Percentiles rank a stretch among this genome's conserved stretches.
Conservation (phyloP, 2,113 vertebrate species). For the Coreoperca whiteheadi region DNA sequence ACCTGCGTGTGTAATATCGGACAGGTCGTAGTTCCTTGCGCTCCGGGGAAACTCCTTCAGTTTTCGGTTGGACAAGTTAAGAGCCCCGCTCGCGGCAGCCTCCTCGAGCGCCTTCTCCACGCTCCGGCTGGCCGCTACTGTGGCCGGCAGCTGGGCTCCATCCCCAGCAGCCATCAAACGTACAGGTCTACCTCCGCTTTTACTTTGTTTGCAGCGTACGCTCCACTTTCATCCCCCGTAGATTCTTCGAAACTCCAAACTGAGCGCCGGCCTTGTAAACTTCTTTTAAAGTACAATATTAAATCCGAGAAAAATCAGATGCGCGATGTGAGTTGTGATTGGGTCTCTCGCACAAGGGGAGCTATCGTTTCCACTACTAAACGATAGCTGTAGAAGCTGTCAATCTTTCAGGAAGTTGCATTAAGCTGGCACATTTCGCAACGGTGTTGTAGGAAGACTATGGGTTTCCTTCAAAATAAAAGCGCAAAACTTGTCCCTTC, state of each 20-base stretch:
- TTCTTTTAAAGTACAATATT: slow-evolving; percentile 23
- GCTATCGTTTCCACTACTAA: slow-evolving; percentile 26
- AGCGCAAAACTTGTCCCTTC: not conserved
- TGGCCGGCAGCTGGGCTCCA: slow-evolving; percentile 86
- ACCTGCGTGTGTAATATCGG: slow-evolving; percentile 93
- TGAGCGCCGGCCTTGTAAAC: not conserved
- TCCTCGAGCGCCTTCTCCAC: slow-evolving; percentile 93
- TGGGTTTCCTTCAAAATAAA: slow-evolving; percentile 50
- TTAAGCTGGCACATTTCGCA: not conserved
- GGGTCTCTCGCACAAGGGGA: slow-evolving; percentile 26
- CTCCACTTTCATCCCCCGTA: slow-evolving; percentile 59
- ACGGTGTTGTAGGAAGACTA: rapidly evolving
- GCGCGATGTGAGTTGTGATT: not conserved
- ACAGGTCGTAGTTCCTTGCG: slow-evolving; percentile 90
- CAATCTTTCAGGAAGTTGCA: slow-evolving; percentile 76
- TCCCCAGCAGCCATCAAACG: slow-evolving; percentile 88
- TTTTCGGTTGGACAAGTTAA: slow-evolving; percentile 90
- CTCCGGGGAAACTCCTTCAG: slow-evolving; percentile 90
- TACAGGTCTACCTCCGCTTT: slow-evolving; percentile 60
- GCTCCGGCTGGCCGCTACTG: slow-evolving; percentile 88
- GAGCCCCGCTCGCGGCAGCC: slow-evolving; percentile 89
- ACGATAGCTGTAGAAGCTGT: slow-evolving; percentile 69
- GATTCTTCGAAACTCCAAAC: not conserved
- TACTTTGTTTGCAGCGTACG: slow-evolving; percentile 59
- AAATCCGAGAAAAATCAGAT: slow-evolving; percentile 10